phyloP scores from a whole-genome alignment of 2,888 invertebrate species.

The Macrophya alboannulata region DNA sequence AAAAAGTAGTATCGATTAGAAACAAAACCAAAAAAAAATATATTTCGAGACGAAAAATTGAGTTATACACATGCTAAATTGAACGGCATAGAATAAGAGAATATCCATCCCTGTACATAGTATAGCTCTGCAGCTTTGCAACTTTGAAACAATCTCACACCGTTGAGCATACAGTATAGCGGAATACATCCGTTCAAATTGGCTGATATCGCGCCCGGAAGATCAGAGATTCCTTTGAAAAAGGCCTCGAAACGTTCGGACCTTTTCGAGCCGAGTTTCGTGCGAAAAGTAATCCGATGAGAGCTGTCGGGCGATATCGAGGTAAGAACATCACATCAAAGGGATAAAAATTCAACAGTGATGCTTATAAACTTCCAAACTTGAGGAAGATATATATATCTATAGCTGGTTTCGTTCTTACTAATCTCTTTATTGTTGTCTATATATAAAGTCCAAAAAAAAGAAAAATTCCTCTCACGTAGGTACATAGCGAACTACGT shows the following conservation, averaged over 20 bases:
- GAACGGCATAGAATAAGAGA: neutral
- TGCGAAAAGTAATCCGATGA: conserved; percentile 41
- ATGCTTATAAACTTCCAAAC: conserved; percentile 19
- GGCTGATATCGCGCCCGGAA: conserved; percentile 38
- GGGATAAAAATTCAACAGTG: conserved; percentile 46
- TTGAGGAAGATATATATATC: neutral
- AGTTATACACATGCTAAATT: neutral
- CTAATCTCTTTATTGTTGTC: conserved; percentile 16
- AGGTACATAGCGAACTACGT: neutral
- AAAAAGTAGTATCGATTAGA: neutral
- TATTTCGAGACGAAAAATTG: neutral
- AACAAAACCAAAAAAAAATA: neutral
- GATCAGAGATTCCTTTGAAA: conserved; percentile 42
- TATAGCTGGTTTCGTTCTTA: conserved; percentile 13
- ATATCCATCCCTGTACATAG: neutral
- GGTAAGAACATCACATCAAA: conserved; percentile 50
- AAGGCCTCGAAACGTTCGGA: conserved; percentile 9
- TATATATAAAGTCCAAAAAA: neutral
- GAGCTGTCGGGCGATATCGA: conserved; percentile 34
- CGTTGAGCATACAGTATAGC: neutral
- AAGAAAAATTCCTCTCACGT: conserved; percentile 5
- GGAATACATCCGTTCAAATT: conserved; percentile 26
- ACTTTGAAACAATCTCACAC: conserved; percentile 35
- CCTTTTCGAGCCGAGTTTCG: conserved; percentile 21
- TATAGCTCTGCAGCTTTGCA: conserved; percentile 49